Percentiles rank a stretch among this genome's conserved stretches.
Conservation (phyloP, 2,113 vertebrate species). For the Taxidea taxus region DNA sequence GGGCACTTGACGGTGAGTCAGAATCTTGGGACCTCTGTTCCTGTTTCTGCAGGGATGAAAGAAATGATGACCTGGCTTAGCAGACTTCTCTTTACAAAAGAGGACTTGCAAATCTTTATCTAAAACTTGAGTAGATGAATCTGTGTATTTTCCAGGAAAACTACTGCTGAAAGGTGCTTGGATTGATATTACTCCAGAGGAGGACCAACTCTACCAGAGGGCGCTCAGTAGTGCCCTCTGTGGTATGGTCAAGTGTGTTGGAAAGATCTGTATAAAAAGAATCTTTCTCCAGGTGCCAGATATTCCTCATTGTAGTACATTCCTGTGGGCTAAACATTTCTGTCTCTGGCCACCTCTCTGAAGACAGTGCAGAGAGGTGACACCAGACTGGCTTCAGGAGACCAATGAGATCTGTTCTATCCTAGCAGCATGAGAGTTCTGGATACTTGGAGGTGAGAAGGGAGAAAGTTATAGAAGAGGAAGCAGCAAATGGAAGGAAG, state of each 20-base stretch:
- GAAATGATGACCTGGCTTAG: background rate
- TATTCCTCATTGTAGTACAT: background rate
- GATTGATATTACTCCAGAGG: background rate
- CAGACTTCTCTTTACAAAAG: background rate
- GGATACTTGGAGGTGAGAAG: background rate
- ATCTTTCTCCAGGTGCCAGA: background rate
- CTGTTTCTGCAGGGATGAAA: slow-evolving; percentile 56
- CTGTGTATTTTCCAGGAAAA: background rate
- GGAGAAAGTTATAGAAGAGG: background rate
- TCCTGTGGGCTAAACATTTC: background rate
- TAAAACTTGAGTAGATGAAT: background rate
- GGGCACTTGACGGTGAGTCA: slow-evolving; percentile 40
- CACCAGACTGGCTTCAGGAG: background rate
- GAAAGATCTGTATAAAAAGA: background rate
- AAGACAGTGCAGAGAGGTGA: background rate
- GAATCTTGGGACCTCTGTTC: slow-evolving; percentile 24
- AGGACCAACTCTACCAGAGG: background rate
- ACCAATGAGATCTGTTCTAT: background rate
- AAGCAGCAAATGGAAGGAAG: background rate
- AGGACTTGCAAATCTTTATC: background rate
- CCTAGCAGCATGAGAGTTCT: background rate
- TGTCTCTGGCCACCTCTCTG: background rate
- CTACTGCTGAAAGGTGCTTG: background rate
- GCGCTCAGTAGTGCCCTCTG: background rate
- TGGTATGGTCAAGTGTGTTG: background rate